phyloP scores from a whole-genome alignment of 1,140 invertebrate genomes.

The Zaprionus capensis region DNA sequence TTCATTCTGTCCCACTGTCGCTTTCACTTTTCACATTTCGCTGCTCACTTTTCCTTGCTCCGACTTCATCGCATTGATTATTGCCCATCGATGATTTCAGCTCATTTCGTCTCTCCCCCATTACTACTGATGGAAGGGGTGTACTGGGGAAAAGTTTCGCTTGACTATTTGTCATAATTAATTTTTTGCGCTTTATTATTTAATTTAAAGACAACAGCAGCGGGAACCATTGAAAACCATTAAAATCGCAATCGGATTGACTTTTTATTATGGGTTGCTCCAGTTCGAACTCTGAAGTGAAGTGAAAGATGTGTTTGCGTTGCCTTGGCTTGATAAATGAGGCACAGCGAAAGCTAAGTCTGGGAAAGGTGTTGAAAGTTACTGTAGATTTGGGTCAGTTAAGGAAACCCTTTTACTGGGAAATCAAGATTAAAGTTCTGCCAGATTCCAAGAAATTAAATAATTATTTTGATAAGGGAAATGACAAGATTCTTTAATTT shows the following conservation, averaged over 20 bases:
- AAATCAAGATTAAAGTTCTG: background rate
- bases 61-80: slow-evolving; percentile 74
- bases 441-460: background rate
- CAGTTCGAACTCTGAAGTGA: slow-evolving; percentile 26
- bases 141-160: slow-evolving; percentile 61
- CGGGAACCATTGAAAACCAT: slow-evolving; percentile 49
- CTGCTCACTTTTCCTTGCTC: slow-evolving; percentile 64
- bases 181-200: slow-evolving; percentile 68
- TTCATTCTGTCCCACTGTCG: slow-evolving; percentile 47
- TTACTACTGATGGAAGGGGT: background rate
- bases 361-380: slow-evolving; percentile 26
- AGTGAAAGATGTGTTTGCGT: slow-evolving; percentile 38
- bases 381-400: slow-evolving; percentile 2
- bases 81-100: slow-evolving; percentile 62
- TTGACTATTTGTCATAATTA: slow-evolving; percentile 76
- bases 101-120: slow-evolving; percentile 43
- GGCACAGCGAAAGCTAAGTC: slow-evolving; percentile 58
- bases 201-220: slow-evolving; percentile 54
- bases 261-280: slow-evolving; percentile 54
- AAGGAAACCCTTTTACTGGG: background rate
- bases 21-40: slow-evolving; percentile 73
- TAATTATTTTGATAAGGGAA: background rate
- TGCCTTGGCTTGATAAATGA: slow-evolving; percentile 54
- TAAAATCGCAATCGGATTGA: slow-evolving; percentile 38
- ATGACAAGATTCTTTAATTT: too few relatives aligned